Conservation (phyloP, 35 echinoderm and acorn worm species). For the Hemicentrotus pulcherrimus region DNA sequence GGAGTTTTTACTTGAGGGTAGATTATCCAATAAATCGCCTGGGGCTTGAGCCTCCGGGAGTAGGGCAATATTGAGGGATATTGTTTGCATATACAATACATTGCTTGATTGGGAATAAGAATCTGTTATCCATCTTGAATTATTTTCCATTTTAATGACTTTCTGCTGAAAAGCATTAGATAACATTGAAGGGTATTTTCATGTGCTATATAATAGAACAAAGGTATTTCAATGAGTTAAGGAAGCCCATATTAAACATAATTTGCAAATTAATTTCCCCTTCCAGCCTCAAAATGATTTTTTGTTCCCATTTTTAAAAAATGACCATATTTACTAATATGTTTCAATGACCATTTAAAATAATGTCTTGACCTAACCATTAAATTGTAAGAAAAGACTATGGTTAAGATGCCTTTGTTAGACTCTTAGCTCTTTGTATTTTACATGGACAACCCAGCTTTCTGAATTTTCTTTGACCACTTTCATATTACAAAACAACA, state of each 20-base stretch:
- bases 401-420: not conserved
- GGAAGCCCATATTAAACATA: no score
- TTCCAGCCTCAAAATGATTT: no score
- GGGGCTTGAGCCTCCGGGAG: not conserved
- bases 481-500: not conserved
- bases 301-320: no score
- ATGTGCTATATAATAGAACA: no score
- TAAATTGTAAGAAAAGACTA: no score
- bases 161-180: not conserved
- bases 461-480: not conserved
- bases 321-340: no score
- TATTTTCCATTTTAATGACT: not conserved
- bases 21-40: slow-evolving; percentile 7
- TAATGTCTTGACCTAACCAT: no score
- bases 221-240: no score
- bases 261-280: no score
- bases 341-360: no score
- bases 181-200: no score
- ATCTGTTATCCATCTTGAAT: not conserved
- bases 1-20: not conserved
- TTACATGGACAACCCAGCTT: not conserved
- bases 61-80: not conserved
- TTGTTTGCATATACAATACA: not conserved
- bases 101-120: not conserved
- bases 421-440: not conserved